Base-by-base conservation (phyloP, 2,113 vertebrate species). In the Eudyptes chrysolophus region DNA sequence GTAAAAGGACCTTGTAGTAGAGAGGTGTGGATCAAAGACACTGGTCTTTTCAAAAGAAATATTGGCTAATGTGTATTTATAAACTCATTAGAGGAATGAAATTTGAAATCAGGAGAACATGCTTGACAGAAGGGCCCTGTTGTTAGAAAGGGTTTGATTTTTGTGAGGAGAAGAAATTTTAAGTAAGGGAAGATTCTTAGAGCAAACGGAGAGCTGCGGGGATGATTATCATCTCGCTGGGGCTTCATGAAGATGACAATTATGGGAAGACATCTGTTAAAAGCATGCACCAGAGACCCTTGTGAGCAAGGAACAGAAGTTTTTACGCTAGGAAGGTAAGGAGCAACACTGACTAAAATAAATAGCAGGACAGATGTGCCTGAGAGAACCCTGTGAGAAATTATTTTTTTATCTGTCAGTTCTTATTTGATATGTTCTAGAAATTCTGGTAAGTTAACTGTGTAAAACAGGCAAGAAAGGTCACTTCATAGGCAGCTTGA, bases 361-460 rank as follows among this genome's bases (percentile, higher is more conserved):
- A 96, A 64, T 55, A 65, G 11, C 52, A 64, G 40, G 84, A 85
- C 84, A 95, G 93, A 87, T 94, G 93, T 96, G 70, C 49, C n/a
- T 82, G 84, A 72, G 64, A 86, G 87, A 74, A 58, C 60, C 42
- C 26, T 60, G 30, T 91, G 81, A 84, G 65, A 51, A 92, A 64
- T 86, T 75, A 30, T 52, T 64, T 90, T 94, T 90, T 66, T 51
- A 55, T 75, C 72, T 95, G 57, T 82, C 89, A 78, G 12, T 71
- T 87, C 46, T 18, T 78, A 48, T 57, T 83, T 89, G 51, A 68
- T 87, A 12, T 49, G n/a, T 84, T 86, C 46, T 52, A 78, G 64
- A 78, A 79, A 86, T 81, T 90, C 72, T 84, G 34, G 5, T 68
- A 54, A 78, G 21, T 72, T 80, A 90, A 34, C 68, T 55, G 4